A percentile compares a stretch with the other conserved stretches of the same genome.
Conservation (phyloP, 2,888 invertebrate genomes). For the Tineola bisselliella region DNA sequence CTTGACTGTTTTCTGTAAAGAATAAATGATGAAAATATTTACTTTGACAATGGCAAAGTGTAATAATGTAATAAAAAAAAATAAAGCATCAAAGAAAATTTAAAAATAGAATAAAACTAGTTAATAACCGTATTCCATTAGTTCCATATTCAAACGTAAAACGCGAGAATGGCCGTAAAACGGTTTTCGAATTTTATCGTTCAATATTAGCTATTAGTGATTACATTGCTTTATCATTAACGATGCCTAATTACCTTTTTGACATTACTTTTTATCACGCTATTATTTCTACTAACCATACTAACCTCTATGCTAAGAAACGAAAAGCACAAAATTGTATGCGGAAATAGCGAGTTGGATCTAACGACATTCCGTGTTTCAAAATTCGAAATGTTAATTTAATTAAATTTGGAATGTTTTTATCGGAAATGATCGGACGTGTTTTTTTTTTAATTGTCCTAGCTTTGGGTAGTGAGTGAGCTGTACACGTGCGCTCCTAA, state of each 20-base stretch:
- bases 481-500: slow-evolving; percentile 45
- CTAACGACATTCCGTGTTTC: neutral
- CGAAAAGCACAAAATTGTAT: neutral
- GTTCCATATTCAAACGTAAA: no score
- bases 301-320: neutral
- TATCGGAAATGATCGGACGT: slow-evolving; percentile 28
- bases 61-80: no score
- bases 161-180: no score
- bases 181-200: slow-evolving; percentile 37
- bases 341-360: neutral
- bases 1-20: no score
- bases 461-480: neutral
- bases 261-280: neutral
- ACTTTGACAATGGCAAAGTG: no score
- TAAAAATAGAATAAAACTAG: no score
- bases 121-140: no score
- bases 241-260: slow-evolving; percentile 43
- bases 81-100: no score
- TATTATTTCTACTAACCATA: neutral
- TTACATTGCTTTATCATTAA: slow-evolving; percentile 52
- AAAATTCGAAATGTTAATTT: slow-evolving; percentile 50
- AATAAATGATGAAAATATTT: no score
- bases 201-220: slow-evolving; percentile 56
- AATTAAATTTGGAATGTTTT: slow-evolving; percentile 56
- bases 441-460: neutral